Evolutionary conservation across 2,888 invertebrate genomes (phyloP).

Genomic region (Melinaea marsaeus): DNA sequence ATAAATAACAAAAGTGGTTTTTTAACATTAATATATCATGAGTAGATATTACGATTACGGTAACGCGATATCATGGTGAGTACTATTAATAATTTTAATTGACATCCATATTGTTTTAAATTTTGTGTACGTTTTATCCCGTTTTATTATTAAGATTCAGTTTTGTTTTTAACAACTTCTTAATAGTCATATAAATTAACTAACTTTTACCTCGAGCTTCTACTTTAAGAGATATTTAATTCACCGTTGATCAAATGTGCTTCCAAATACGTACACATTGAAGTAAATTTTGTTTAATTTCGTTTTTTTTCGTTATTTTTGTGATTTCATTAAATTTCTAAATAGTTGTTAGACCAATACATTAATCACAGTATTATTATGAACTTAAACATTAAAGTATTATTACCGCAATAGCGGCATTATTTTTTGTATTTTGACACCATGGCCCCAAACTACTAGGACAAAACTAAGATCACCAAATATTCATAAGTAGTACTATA

Average conservation of each 20-base stretch:
- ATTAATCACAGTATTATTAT: too few relatives aligned
- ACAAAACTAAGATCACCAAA: too few relatives aligned
- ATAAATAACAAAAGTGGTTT: constrained; percentile 55
- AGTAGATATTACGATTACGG: constrained; percentile 77
- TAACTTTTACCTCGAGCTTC: neutral
- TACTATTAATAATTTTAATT: constrained; percentile 45
- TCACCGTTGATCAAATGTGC: neutral
- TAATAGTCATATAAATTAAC: neutral
- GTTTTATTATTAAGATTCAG: constrained; percentile 35
- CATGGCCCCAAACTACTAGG: too few relatives aligned
- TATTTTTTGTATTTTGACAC: too few relatives aligned
- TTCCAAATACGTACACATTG: neutral
- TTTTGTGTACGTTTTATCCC: constrained; percentile 60
- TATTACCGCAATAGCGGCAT: too few relatives aligned
- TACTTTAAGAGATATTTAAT: neutral
- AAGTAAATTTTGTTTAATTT: too few relatives aligned
- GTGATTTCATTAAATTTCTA: too few relatives aligned
- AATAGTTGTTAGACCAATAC: too few relatives aligned
- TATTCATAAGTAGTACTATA: too few relatives aligned
- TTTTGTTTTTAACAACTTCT: constrained; percentile 16
- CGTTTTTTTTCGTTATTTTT: too few relatives aligned
- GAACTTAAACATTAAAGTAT: too few relatives aligned
- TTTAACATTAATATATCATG: constrained; percentile 64
- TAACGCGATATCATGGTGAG: constrained; percentile 77
- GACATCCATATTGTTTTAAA: constrained; percentile 68